These are phyloP conservation scores for Rhabdomys dilectus DNA, from an alignment of 2,113 vertebrate genomes.

Conservation along the genomic window DNA sequence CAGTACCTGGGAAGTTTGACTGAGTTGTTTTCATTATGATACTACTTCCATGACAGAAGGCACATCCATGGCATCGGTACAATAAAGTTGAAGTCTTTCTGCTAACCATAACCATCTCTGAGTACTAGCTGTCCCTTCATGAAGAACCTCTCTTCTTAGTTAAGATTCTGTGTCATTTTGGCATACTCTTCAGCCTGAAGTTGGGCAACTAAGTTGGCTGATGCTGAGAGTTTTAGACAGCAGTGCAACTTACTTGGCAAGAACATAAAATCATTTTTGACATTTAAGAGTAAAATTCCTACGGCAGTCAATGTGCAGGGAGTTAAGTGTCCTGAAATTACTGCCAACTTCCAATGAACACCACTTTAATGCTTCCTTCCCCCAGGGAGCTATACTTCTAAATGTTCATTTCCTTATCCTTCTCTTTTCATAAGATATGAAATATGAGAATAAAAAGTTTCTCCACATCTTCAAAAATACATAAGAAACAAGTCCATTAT, in stretches of 20 bases:
- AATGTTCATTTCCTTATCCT: not conserved
- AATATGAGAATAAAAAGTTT: slow-evolving; percentile 21
- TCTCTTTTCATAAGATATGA: slow-evolving; percentile 17
- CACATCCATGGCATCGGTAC: not conserved
- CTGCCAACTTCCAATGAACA: not conserved
- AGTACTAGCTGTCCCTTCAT: not conserved
- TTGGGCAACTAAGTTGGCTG: not conserved
- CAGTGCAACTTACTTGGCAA: not conserved
- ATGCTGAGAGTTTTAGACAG: not conserved
- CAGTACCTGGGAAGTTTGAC: not conserved
- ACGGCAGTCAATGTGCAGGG: not conserved
- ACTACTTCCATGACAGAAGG: not conserved
- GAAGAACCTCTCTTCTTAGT: not conserved
- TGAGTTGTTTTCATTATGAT: not conserved
- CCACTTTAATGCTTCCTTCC: not conserved
- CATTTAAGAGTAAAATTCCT: slow-evolving; percentile 25
- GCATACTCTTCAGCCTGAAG: slow-evolving; percentile 23
- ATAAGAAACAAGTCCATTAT: not conserved
- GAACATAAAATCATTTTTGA: not conserved
- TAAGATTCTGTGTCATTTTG: slow-evolving; percentile 22
- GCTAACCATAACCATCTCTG: not conserved
- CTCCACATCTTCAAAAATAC: not conserved
- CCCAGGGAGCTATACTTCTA: not conserved
- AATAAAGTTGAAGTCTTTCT: not conserved
- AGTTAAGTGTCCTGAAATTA: not conserved